Evolutionary conservation across 2,888 invertebrate genomes (phyloP).

Genomic region (Spisula solida): DNA sequence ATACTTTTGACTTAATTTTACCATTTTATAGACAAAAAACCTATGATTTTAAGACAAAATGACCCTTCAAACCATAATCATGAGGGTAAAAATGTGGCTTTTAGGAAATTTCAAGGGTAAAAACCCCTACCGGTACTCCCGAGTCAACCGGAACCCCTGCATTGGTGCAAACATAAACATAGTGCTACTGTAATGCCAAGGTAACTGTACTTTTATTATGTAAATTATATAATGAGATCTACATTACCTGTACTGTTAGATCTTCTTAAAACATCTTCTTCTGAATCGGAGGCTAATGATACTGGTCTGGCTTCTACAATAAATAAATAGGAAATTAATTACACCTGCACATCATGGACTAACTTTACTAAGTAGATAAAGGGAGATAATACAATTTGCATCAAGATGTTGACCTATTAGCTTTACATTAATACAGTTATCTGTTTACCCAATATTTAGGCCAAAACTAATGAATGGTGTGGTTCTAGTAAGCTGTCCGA

Average conservation of each 20-base stretch:
- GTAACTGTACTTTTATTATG: not conserved
- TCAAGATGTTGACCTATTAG: not conserved
- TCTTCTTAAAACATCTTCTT: slow-evolving; percentile 78
- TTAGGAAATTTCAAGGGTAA: too few species aligned
- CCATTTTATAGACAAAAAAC: too few species aligned
- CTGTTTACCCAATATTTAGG: not conserved
- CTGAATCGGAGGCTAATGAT: slow-evolving; percentile 78
- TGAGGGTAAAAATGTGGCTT: too few species aligned
- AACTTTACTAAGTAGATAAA: not conserved
- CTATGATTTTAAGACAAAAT: too few species aligned
- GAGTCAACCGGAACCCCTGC: too few species aligned
- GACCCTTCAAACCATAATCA: too few species aligned
- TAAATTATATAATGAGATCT: not conserved
- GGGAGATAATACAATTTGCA: not conserved
- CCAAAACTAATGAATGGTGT: too few species aligned
- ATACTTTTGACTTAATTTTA: too few species aligned
- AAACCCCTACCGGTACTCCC: too few species aligned
- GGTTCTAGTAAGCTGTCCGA: too few species aligned
- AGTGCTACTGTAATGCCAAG: not conserved
- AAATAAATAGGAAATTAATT: slow-evolving; percentile 12
- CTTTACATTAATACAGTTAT: not conserved
- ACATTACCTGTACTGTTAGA: slow-evolving; percentile 62
- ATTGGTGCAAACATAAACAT: too few species aligned
- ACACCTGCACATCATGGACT: not conserved
- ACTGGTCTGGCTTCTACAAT: slow-evolving; percentile 80